Conservation (phyloP, 1,140 invertebrate species). For the Orchestia grillus region DNA sequence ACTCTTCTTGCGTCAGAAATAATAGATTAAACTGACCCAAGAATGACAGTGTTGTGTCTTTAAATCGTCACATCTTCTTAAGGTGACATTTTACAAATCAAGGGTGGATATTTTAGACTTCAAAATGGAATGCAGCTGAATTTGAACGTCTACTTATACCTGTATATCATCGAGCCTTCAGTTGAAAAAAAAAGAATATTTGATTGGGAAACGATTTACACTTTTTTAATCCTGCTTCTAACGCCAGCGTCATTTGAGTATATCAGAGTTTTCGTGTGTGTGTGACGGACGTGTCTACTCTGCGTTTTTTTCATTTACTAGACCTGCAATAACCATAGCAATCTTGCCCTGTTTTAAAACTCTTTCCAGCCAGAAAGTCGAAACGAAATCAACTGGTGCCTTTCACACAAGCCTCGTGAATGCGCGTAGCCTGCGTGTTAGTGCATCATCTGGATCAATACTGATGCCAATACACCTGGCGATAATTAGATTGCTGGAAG, state of each 20-base stretch:
- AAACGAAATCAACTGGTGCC: background rate
- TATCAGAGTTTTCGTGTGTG: background rate
- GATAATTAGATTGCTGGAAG: slow-evolving; percentile 8
- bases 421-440: background rate
- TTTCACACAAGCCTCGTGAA: background rate
- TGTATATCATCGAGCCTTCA: no score
- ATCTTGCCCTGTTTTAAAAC: background rate
- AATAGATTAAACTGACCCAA: background rate
- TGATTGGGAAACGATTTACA: no score
- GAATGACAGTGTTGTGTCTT: background rate
- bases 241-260: background rate
- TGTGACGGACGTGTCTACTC: background rate
- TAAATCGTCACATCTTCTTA: background rate
- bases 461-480: background rate
- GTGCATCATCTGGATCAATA: background rate
- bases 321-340: background rate
- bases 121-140: no score
- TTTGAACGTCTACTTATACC: no score
- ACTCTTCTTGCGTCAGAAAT: background rate
- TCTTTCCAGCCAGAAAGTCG: background rate
- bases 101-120: background rate
- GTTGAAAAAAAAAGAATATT: no score
- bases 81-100: background rate
- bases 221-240: no score
- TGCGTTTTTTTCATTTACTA: background rate